phyloP scores from a whole-genome alignment of 2,113 vertebrate species.

The Chionodraco myersi region DNA sequence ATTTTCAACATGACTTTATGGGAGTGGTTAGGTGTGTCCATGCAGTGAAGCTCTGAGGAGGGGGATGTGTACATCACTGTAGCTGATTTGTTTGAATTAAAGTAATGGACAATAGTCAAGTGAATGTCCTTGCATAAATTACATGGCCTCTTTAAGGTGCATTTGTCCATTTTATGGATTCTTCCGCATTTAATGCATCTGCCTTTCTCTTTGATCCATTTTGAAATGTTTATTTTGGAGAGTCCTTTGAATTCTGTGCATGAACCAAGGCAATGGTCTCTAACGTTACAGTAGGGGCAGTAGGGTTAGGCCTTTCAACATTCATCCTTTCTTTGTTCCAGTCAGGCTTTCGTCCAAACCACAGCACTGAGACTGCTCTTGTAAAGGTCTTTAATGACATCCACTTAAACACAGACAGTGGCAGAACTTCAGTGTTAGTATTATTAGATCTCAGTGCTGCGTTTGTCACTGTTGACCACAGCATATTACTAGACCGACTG shows the following conservation, averaged over 20 bases:
- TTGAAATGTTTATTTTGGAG: not conserved
- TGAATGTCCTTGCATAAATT: not conserved
- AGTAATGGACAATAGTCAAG: too few relatives aligned
- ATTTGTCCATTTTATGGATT: not conserved
- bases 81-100: not conserved
- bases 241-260: not conserved
- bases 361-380: too few relatives aligned
- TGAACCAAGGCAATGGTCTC: not conserved
- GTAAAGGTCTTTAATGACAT: too few relatives aligned
- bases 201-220: not conserved
- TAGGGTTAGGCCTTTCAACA: not conserved
- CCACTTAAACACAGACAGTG: too few relatives aligned
- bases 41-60: not conserved
- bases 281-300: not conserved
- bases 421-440: too few relatives aligned
- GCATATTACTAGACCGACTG: too few relatives aligned
- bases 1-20: not conserved
- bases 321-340: not conserved
- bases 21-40: not conserved
- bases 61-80: not conserved
- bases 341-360: too few relatives aligned
- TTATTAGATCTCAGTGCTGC: too few relatives aligned
- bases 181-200: not conserved
- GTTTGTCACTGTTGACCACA: too few relatives aligned
- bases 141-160: not conserved